Base-by-base conservation (phyloP, 2,888 invertebrate species). In the Lepidochitona cinerea region DNA sequence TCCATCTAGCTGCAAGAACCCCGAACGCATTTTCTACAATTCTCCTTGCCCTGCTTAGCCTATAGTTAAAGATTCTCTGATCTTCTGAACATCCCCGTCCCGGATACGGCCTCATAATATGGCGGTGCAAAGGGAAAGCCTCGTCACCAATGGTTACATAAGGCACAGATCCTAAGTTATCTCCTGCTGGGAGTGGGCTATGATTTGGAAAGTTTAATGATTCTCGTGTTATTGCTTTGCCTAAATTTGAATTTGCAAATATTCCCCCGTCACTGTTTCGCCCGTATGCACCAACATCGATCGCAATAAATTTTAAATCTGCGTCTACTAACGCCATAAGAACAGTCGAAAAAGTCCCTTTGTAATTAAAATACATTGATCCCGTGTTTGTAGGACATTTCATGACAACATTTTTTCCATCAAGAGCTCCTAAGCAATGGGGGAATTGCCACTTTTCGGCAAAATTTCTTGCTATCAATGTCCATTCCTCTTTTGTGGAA, bases 251-350 rank as follows among this genome's bases (percentile, higher is more conserved):
- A 23, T 54, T 70, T 71, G 36, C 32, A 69, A 84, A 85, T 35
- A 88, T 78, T 26, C 85, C 87, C 54, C 86, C 84, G 78, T 90
- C 88, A 36, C 81, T 85, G 68, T 85, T 83, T 71, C 84, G 70
- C n/a, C 88, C 86, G 77, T 87, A 84, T 52, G 79, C 79, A 18
- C 89, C 88, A 66, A 86, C 78, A 79, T 88, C 85, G 7, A 89
- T 85, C 75, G 81, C 87, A n/a, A 83, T 75, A 79, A 83, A 84
- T n/a, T 85, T 85, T 75, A 89, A 91, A 73, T 90, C 79, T 32
- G 88, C 88, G 80, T 90, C 89, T 4, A 85, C 89, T 33, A 52
- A 14, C 18, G 64, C 72, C 29, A 59, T 18, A 54, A 72, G 68
- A 75, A 88, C 87, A 7, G 84, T 68, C 23, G 82, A 72, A 75